These are phyloP conservation scores for Dolomedes plantarius DNA, from an alignment of 2,888 invertebrate species.

Conservation along the genomic window DNA sequence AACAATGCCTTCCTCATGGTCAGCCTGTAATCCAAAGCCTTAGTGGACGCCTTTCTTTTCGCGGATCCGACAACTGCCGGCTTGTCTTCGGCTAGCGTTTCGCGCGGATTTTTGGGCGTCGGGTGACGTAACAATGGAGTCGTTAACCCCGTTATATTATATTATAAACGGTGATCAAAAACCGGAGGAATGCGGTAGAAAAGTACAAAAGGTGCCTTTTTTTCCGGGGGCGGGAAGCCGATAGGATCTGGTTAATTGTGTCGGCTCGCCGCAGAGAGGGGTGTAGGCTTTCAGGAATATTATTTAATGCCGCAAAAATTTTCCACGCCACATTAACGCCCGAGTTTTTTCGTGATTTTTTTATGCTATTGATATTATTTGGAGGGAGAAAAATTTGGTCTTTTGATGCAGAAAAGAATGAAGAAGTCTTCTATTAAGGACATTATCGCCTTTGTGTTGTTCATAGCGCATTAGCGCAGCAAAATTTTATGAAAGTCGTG, in stretches of 20 bases:
- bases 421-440: neutral
- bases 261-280: neutral
- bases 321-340: neutral
- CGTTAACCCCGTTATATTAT: constrained; percentile 66
- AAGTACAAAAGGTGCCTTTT: constrained; percentile 35
- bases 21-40: constrained; percentile 64
- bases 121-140: constrained; percentile 56
- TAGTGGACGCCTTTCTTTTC: constrained; percentile 47
- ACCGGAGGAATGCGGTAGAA: constrained; percentile 13
- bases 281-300: constrained; percentile 8
- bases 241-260: constrained; percentile 15
- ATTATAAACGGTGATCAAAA: constrained; percentile 50
- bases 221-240: neutral
- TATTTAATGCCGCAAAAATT: constrained; percentile 1
- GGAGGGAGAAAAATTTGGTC: neutral
- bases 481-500: neutral
- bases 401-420: neutral
- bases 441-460: neutral
- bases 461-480: neutral
- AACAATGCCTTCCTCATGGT: constrained; percentile 61
- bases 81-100: constrained; percentile 41
- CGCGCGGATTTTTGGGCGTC: constrained; percentile 50
- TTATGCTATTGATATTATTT: neutral
- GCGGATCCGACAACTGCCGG: constrained; percentile 45
- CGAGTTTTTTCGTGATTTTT: neutral